Conservation (phyloP, 2,797 vertebrate species). For the Columba guinea region DNA sequence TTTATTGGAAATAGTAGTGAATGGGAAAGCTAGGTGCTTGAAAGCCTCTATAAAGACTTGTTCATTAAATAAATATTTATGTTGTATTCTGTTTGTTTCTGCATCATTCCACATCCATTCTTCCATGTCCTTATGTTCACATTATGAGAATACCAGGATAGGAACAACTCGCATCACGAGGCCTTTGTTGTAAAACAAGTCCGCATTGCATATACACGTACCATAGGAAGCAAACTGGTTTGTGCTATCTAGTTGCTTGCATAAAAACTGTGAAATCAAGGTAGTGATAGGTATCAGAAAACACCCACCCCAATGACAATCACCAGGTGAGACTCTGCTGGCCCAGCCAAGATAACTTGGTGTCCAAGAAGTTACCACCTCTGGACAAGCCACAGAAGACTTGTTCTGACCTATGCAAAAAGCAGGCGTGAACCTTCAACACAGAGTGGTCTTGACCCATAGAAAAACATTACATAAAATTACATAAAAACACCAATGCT, state of each 20-base stretch:
- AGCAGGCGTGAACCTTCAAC: not conserved
- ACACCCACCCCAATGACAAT: not conserved
- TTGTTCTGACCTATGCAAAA: not conserved
- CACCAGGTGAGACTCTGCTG: not conserved
- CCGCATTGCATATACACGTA: accelerated
- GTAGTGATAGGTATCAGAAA: not conserved
- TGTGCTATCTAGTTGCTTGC: not conserved
- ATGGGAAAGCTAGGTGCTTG: not conserved
- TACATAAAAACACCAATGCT: not conserved
- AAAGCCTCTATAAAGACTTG: not conserved
- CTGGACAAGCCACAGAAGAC: not conserved
- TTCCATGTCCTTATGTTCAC: not conserved
- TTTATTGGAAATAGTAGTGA: not conserved
- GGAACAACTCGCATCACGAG: not conserved
- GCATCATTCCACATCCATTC: not conserved
- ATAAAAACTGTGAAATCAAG: not conserved
- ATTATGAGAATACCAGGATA: not conserved
- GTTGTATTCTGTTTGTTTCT: not conserved
- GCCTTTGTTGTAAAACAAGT: too few relatives aligned
- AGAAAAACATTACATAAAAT: not conserved
- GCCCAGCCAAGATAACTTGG: not conserved
- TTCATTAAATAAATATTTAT: not conserved
- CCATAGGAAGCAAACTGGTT: not conserved
- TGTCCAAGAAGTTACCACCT: not conserved
- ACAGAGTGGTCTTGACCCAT: not conserved